A percentile compares a stretch with the other conserved stretches of the same genome.
phyloP scores from a whole-genome alignment of 1,140 invertebrate species.

The Euglossa dilemma region DNA sequence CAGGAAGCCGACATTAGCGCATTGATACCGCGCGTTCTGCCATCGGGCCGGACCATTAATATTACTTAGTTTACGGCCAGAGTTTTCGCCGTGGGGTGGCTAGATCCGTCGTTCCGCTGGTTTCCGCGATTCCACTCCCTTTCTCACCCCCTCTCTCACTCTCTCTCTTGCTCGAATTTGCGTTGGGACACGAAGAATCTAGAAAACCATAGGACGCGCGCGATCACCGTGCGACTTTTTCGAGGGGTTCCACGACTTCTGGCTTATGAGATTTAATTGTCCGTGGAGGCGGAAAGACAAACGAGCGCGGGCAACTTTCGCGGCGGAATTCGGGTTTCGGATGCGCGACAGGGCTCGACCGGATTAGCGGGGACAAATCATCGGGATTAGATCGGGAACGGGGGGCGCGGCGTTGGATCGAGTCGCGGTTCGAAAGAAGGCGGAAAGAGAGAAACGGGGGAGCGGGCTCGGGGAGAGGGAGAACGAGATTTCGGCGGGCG shows the following conservation, averaged over 20 bases:
- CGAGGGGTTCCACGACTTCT: neutral
- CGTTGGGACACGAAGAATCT: too few relatives aligned
- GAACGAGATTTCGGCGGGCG: slow-evolving; percentile 37
- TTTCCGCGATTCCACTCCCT: slow-evolving; percentile 42
- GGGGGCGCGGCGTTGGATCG: slow-evolving; percentile 15
- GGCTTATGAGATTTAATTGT: slow-evolving; percentile 61
- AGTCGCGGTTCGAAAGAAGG: neutral
- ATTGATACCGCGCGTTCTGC: slow-evolving; percentile 79
- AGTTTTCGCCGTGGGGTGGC: slow-evolving; percentile 35
- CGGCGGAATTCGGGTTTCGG: slow-evolving; percentile 50
- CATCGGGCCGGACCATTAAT: slow-evolving; percentile 79
- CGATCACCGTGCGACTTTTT: neutral
- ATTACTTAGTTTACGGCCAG: slow-evolving; percentile 78
- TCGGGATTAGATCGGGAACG: slow-evolving; percentile 77
- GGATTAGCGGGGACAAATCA: slow-evolving; percentile 82
- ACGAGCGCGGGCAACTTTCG: slow-evolving; percentile 33
- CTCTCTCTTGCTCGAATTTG: too few relatives aligned
- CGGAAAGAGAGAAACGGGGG: slow-evolving; percentile 41
- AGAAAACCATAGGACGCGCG: neutral
- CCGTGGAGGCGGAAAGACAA: slow-evolving; percentile 45
- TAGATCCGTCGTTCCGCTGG: slow-evolving; percentile 22
- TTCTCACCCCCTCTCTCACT: slow-evolving; percentile 30
- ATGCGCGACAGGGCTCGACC: slow-evolving; percentile 46
- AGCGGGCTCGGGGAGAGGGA: slow-evolving; percentile 21
- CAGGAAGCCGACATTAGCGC: slow-evolving; percentile 81